phyloP scores from a whole-genome alignment of 2,113 vertebrate species.

The Hippocampus abdominalis region DNA sequence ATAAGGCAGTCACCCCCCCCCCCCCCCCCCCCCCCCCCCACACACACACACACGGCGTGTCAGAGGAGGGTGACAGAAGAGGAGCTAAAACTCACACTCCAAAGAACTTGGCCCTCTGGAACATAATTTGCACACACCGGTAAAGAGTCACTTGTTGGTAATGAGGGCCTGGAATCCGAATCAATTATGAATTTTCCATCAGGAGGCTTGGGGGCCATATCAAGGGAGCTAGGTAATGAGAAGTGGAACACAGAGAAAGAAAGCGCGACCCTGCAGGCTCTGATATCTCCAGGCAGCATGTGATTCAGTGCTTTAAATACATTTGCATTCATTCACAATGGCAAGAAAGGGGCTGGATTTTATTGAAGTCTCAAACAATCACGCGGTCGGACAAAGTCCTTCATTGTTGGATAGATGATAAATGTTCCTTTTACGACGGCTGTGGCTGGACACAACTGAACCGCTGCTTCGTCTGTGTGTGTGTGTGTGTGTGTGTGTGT shows the following conservation, averaged over 20 bases:
- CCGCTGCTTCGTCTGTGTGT: not conserved
- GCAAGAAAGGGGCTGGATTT: conserved; percentile 49
- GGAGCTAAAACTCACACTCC: conserved; percentile 39
- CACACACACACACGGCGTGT: not conserved
- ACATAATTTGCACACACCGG: conserved; percentile 30
- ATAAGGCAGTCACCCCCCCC: not conserved
- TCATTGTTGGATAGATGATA: conserved; percentile 52
- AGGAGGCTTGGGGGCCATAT: conserved; percentile 60
- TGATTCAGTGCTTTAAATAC: conserved; percentile 58
- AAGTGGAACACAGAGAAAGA: conserved; percentile 62
- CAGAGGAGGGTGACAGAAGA: conserved; percentile 30
- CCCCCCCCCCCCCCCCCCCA: not conserved
- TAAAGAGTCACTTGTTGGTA: conserved; percentile 64
- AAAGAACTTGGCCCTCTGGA: conserved; percentile 50
- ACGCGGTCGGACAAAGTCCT: conserved; percentile 50
- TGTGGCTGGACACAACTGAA: conserved; percentile 23
- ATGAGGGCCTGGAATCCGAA: conserved; percentile 65
- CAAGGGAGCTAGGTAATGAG: conserved; percentile 65
- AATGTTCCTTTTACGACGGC: conserved; percentile 33
- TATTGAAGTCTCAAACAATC: conserved; percentile 58
- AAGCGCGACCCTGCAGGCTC: conserved; percentile 46
- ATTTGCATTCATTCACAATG: conserved; percentile 64
- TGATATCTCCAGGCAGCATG: conserved; percentile 49
- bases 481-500: not conserved
- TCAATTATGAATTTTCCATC: conserved; percentile 72